These are phyloP conservation scores for Cotesia glomerata DNA, from an alignment of 1,140 invertebrate genomes.

Conservation along the genomic window DNA sequence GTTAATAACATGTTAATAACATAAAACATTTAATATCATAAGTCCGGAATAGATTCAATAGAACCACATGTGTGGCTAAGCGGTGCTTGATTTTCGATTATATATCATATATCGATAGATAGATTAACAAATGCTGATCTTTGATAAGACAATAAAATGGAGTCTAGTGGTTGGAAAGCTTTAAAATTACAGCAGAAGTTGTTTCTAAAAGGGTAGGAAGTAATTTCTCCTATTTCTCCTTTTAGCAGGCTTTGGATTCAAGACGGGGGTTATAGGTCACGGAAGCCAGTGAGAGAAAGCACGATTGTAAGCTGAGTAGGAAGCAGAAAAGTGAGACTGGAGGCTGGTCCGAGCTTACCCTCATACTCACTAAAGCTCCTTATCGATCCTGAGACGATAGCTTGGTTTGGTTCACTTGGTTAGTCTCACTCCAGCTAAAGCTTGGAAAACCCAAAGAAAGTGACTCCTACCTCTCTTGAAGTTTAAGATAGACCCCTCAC, in stretches of 20 bases:
- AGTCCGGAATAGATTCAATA: too few relatives aligned
- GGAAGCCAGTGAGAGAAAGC: conserved; percentile 18
- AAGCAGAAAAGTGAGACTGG: conserved; percentile 44
- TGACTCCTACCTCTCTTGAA: conserved; percentile 17
- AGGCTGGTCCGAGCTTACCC: conserved; percentile 46
- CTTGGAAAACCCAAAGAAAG: too few relatives aligned
- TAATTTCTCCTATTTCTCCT: background rate
- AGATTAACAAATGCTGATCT: too few relatives aligned
- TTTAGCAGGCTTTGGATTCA: background rate
- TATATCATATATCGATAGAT: too few relatives aligned
- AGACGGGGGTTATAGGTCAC: background rate
- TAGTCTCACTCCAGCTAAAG: background rate
- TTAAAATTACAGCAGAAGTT: background rate
- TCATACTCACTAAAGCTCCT: conserved; percentile 55
- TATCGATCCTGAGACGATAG: conserved; percentile 55
- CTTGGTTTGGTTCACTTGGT: conserved; percentile 24
- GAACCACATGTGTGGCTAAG: too few relatives aligned
- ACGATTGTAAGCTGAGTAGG: conserved; percentile 22
- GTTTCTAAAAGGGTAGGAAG: conserved; percentile 13
- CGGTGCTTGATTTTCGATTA: too few relatives aligned
- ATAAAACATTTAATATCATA: too few relatives aligned
- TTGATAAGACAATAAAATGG: background rate
- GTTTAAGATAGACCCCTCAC: conserved; percentile 50
- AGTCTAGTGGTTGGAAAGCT: background rate
- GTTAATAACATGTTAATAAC: too few relatives aligned